A percentile compares a stretch with the other conserved stretches of the same genome.
Conservation (phyloP, 2,888 invertebrate genomes). For the Silvanus unidentatus region DNA sequence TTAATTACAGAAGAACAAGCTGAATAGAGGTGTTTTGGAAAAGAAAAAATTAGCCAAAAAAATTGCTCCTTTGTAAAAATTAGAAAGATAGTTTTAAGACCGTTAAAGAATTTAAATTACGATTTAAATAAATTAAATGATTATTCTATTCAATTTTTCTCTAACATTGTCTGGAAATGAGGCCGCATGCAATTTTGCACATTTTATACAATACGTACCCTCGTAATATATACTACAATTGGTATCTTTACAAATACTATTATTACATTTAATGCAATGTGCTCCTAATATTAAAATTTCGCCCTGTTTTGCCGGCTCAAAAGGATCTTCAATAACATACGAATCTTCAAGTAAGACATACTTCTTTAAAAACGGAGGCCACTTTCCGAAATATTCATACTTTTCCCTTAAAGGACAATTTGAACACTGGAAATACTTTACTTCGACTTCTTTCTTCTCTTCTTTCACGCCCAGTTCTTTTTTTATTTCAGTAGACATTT, state of each 20-base stretch:
- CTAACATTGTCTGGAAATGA: constrained; percentile 66
- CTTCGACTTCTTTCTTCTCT: constrained; percentile 27
- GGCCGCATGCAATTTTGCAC: constrained; percentile 55
- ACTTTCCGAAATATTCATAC: constrained; percentile 69
- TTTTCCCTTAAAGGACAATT: constrained; percentile 62
- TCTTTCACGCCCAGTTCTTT: constrained; percentile 10
- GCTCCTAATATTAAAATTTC: constrained; percentile 72
- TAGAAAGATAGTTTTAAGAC: not conserved
- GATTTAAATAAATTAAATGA: constrained; percentile 7
- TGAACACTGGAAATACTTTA: constrained; percentile 56
- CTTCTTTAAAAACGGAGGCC: constrained; percentile 67
- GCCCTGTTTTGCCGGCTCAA: constrained; percentile 66
- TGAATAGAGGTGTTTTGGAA: constrained; percentile 26
- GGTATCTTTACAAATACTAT: constrained; percentile 63
- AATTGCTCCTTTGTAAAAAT: constrained; percentile 20
- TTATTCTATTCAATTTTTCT: constrained; percentile 52
- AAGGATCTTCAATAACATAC: constrained; percentile 82
- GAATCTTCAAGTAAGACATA: constrained; percentile 64
- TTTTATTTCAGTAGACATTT: constrained; percentile 10
- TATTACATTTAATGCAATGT: constrained; percentile 65
- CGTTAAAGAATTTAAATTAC: not conserved
- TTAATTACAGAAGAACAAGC: constrained; percentile 32
- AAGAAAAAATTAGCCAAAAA: constrained; percentile 32
- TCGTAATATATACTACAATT: constrained; percentile 77
- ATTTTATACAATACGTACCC: constrained; percentile 66